Conservation (phyloP, 1,140 invertebrate species). For the Gryon sp. region DNA sequence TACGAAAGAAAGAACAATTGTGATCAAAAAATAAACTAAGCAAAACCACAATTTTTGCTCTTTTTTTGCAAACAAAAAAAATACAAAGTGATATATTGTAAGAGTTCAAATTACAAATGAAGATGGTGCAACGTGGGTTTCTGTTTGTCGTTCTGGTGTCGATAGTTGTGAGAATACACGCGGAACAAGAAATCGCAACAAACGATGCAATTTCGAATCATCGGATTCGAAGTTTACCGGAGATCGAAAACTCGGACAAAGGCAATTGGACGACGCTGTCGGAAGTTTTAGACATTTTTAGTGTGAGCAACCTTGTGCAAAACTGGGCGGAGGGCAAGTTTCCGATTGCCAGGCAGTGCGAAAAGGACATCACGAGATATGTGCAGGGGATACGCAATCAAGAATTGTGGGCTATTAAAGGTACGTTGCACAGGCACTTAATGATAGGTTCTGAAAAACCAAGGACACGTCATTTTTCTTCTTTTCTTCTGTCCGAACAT, state of each 20-base stretch:
- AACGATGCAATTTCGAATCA: slow-evolving; percentile 46
- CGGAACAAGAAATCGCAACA: slow-evolving; percentile 14
- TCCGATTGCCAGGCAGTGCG: slow-evolving; percentile 77
- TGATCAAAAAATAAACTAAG: too few relatives aligned
- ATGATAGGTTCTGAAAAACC: too few relatives aligned
- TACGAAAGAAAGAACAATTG: too few relatives aligned
- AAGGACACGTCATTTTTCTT: too few relatives aligned
- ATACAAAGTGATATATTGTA: too few relatives aligned
- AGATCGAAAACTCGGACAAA: slow-evolving; percentile 16
- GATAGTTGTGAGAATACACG: not conserved
- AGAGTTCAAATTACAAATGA: too few relatives aligned
- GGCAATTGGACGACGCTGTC: slow-evolving; percentile 73
- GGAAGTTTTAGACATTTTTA: slow-evolving; percentile 78
- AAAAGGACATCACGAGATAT: slow-evolving; percentile 82
- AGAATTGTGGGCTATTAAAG: slow-evolving; percentile 86
- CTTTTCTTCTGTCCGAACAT: too few relatives aligned
- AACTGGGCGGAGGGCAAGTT: slow-evolving; percentile 74
- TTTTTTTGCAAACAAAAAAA: too few relatives aligned
- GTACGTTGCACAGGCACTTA: slow-evolving; percentile 76
- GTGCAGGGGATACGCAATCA: slow-evolving; percentile 82
- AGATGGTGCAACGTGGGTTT: slow-evolving; percentile 3
- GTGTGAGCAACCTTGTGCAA: slow-evolving; percentile 72
- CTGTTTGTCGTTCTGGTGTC: slow-evolving; percentile 16
- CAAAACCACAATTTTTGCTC: too few relatives aligned
- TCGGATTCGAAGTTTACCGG: slow-evolving; percentile 63